Base-by-base conservation (phyloP, 1,140 invertebrate species). In the Copidosoma floridanum region DNA sequence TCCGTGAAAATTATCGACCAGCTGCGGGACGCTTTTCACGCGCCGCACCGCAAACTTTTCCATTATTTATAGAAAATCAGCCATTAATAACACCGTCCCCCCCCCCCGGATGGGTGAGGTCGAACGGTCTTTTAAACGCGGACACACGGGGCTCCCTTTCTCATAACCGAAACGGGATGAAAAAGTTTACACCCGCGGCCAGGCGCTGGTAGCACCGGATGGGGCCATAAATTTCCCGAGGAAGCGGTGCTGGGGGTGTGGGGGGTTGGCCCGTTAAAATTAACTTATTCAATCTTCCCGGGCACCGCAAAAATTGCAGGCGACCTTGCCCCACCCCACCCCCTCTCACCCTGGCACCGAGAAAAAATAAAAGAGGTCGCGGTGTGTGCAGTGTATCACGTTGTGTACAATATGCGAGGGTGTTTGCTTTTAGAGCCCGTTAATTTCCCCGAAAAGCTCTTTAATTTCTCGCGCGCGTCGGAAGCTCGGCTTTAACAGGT, bases 391-490 rank as follows among this genome's bases (percentile, higher is more conserved):
- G n/a, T n/a, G n/a, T n/a, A n/a, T n/a, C n/a, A n/a, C n/a, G n/a
- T n/a, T n/a, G n/a, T n/a, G n/a, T n/a, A n/a, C n/a, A n/a, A n/a
- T n/a, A n/a, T n/a, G n/a, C n/a, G n/a, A n/a, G n/a, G n/a, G n/a
- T n/a, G n/a, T n/a, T n/a, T n/a, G n/a, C n/a, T n/a, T n/a, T n/a
- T n/a, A n/a, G n/a, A 29, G 51, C 63, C 68, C 69, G 71, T 74
- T 71, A 74, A 76, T 75, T 74, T 74, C 66, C 72, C 64, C 65
- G 68, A 69, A 38, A 75, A 75, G 73, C 72, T 74, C 71, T 73
- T 75, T 75, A 74, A 76, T 76, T 76, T 75, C 66, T 58, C 71
- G 47, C 38, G 7, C 38, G 38, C 38, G 38, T n/a, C 7, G n/a
- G 57, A 73, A 71, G 24, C 40, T 73, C 65, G 71, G 16, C 23